Conservation (phyloP, 1,140 invertebrate genomes). For the Brachionus angularis region DNA sequence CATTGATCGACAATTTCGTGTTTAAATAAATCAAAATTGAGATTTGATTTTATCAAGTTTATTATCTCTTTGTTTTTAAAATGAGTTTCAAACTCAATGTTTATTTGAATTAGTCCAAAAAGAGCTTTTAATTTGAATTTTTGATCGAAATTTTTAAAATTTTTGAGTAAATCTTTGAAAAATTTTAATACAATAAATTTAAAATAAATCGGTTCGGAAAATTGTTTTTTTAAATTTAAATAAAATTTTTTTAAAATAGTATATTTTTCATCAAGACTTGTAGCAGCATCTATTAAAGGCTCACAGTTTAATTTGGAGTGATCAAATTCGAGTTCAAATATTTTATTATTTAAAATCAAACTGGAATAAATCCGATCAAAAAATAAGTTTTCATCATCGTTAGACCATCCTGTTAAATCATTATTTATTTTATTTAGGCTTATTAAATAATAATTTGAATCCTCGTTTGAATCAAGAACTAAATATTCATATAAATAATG, state of each 20-base stretch:
- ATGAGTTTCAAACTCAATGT: neutral
- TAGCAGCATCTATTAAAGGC: neutral
- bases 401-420: neutral
- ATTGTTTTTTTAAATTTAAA: neutral
- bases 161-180: neutral
- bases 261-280: neutral
- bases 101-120: slow-evolving; percentile 21
- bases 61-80: neutral
- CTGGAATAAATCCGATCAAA: slow-evolving; percentile 9
- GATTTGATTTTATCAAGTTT: neutral
- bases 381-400: slow-evolving; percentile 12
- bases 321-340: slow-evolving; percentile 2
- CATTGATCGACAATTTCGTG: neutral
- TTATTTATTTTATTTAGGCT: neutral
- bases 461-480: too few relatives aligned
- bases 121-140: slow-evolving; percentile 1
- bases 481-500: too few relatives aligned
- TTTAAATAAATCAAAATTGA: slow-evolving; percentile 9
- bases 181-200: neutral
- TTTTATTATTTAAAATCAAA: slow-evolving; percentile 10
- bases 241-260: slow-evolving; percentile 18
- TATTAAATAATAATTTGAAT: neutral
- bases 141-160: neutral
- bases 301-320: neutral
- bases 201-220: neutral